Conservation (phyloP, 2,113 vertebrate species). For the Fulmarus glacialis region DNA sequence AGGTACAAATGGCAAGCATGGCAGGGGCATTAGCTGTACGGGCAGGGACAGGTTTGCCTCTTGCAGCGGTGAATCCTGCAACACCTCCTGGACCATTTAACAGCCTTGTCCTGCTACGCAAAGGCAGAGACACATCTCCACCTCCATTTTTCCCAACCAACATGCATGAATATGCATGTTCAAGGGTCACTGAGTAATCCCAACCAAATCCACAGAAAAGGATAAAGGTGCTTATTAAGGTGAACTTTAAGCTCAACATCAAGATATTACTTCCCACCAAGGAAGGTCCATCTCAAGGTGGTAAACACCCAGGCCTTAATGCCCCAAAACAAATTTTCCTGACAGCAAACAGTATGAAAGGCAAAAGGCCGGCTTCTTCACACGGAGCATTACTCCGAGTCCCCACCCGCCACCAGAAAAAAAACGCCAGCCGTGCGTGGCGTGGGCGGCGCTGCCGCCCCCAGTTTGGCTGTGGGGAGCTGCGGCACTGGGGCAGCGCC, state of each 20-base stretch:
- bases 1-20: not conserved
- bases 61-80: not conserved
- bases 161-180: rapidly evolving
- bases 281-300: not conserved
- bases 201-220: not conserved
- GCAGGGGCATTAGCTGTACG: not conserved
- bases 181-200: not conserved
- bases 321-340: not conserved
- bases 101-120: not conserved
- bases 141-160: not conserved
- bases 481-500: not conserved
- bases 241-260: not conserved
- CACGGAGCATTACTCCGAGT: not conserved
- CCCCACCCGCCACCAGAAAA: not conserved
- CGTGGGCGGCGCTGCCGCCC: not conserved
- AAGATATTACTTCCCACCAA: not conserved
- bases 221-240: not conserved
- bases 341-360: not conserved
- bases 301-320: not conserved
- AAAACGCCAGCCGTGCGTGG: not conserved
- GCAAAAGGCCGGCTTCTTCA: not conserved
- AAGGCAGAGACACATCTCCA: not conserved
- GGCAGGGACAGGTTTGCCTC: not conserved
- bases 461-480: not conserved
- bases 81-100: not conserved